Base-by-base conservation (phyloP, 2,888 invertebrate species). In the Spicauda simplicius region DNA sequence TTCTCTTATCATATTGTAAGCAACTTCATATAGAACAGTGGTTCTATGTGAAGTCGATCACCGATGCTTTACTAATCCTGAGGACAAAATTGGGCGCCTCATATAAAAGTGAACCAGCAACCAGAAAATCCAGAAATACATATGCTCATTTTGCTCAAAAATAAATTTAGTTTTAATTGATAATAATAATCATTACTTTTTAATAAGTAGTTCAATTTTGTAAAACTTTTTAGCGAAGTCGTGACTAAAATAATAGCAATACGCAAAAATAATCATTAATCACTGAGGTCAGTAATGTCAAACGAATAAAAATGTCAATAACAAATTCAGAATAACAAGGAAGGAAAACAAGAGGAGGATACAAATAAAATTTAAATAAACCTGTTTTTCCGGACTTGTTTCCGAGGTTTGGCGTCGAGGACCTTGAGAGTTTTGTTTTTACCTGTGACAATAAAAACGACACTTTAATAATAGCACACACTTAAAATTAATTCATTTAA, bases 331-430 rank as follows among this genome's bases (percentile, higher is more conserved):
- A 6, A 48, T 14, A 59, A 59, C 12, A 59, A 25, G 59, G 48
- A 59, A 59, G 48, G 48, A 59, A 59, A 20, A 48, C 20, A 48
- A 11, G 14, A 14, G 48, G 10, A 19, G 25, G 37, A 56, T 59
- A 45, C 48, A 48, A 14, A 59, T 59, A 30, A 16, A 30, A 59
- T 50, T 30, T 30, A 16, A 25, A 59, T 30, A 12, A 48, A 50
- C 48, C 59, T 48, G 59, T 59, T 45, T 59, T 56, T 30, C 56
- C 56, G 56, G 37, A 56, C 33, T 1, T 33, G 56, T 56, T 16
- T 30, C 55, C 25, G 30, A 25, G n/a, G 30, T 45, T 45, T 48
- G 7, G 16, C 16, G 14, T 48, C 48, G 7, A 16, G 48, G 14
- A 48, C 48, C 16, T 48, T 16, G 48, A 3, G 14, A 16, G 4